These are phyloP conservation scores for Lasioglossum leucozonium DNA, from an alignment of 2,888 invertebrate genomes.

Conservation along the genomic window DNA sequence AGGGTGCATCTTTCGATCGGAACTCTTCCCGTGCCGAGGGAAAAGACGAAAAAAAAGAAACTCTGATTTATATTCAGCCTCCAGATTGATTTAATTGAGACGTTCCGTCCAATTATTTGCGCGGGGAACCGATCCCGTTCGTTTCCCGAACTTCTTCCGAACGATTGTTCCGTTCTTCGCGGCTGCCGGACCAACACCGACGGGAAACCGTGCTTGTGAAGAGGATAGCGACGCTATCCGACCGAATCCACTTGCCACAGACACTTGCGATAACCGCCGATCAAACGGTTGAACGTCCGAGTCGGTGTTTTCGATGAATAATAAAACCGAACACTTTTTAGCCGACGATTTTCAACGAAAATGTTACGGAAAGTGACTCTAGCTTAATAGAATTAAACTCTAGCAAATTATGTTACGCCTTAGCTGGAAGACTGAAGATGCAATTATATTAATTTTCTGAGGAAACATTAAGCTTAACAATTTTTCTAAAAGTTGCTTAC, in stretches of 20 bases:
- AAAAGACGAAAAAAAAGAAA: background rate
- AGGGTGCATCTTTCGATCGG: background rate
- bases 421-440: background rate
- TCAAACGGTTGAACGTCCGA: background rate
- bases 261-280: background rate
- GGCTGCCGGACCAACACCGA: background rate
- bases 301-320: too few relatives aligned
- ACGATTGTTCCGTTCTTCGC: background rate
- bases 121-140: background rate
- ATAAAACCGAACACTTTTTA: background rate
- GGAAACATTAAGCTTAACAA: background rate
- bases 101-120: conserved; percentile 13
- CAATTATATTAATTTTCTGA: background rate
- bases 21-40: background rate
- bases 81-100: conserved; percentile 15
- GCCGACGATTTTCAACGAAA: background rate
- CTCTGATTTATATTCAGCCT: conserved; percentile 7
- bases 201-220: background rate
- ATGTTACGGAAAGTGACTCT: background rate
- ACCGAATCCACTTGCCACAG: background rate
- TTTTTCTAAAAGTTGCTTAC: background rate
- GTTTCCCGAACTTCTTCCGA: background rate
- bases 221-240: background rate
- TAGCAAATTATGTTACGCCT: background rate
- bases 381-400: background rate